Evolutionary conservation across 2,888 invertebrate species (phyloP).

Genomic region (Lochmaea crataegi): DNA sequence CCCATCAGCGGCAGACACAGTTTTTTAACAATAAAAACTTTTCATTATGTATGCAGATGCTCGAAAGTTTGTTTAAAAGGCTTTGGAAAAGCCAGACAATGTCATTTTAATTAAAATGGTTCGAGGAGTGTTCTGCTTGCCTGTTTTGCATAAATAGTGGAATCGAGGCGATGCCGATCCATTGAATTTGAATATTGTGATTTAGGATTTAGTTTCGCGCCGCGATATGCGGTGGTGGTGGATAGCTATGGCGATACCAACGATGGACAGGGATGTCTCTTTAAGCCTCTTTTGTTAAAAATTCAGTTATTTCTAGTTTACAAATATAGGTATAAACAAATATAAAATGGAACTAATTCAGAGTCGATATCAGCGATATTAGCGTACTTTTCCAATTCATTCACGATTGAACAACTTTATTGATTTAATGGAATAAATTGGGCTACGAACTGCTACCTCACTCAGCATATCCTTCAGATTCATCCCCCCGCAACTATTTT

Average conservation of each 20-base stretch:
- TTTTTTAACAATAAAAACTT: slow-evolving; percentile 37
- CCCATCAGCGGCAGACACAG: slow-evolving; percentile 28
- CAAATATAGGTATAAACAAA: background rate
- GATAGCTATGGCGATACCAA: background rate
- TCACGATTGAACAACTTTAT: no score
- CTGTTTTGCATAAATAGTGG: slow-evolving; percentile 41
- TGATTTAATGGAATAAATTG: no score
- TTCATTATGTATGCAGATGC: slow-evolving; percentile 40
- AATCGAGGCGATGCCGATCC: slow-evolving; percentile 36
- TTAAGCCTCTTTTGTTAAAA: background rate
- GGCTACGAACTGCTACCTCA: no score
- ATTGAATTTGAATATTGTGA: slow-evolving; percentile 43
- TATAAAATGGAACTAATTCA: no score
- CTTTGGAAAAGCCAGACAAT: slow-evolving; percentile 35
- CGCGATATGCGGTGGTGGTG: background rate
- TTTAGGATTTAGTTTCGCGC: slow-evolving; percentile 24
- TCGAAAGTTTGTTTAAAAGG: slow-evolving; percentile 39
- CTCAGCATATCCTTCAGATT: no score
- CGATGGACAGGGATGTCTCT: slow-evolving; percentile 1
- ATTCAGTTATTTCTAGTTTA: background rate
- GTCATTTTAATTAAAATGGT: slow-evolving; percentile 41
- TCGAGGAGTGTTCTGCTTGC: slow-evolving; percentile 28
- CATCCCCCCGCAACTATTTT: no score
- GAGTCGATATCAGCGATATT: no score
- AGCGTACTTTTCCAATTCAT: no score